Evolutionary conservation across 2,797 vertebrate genomes (phyloP).

Genomic region (Poecilia wingei): DNA sequence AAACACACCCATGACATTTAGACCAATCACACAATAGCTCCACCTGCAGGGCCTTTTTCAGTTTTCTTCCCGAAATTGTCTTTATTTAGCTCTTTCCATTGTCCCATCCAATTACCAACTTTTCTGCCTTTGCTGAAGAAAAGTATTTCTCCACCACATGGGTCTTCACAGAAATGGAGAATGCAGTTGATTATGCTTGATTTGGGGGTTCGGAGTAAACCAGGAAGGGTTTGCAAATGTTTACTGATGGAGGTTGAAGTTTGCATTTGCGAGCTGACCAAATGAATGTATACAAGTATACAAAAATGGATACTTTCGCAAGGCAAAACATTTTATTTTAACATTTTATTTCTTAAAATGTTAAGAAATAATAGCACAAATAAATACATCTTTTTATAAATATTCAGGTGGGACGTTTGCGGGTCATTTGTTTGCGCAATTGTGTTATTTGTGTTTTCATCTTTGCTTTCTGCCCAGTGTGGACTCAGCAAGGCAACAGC

Average conservation of each 20-base stretch:
- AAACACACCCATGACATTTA: too few relatives aligned
- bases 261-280: background rate
- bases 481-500: slow-evolving; percentile 51
- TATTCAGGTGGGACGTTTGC: background rate
- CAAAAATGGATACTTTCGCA: background rate
- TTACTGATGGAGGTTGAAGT: background rate
- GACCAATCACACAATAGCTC: too few relatives aligned
- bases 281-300: background rate
- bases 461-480: slow-evolving; percentile 45
- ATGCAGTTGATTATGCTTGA: background rate
- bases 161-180: background rate
- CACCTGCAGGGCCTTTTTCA: too few relatives aligned
- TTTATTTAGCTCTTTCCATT: background rate
- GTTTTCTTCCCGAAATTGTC: background rate
- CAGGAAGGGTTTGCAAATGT: background rate
- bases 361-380: background rate
- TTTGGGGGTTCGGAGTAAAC: background rate
- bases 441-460: slow-evolving; percentile 44
- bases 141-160: background rate
- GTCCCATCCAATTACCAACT: background rate
- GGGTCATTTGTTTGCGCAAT: background rate
- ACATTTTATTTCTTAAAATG: background rate
- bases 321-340: background rate
- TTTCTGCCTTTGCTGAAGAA: background rate
- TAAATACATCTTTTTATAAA: slow-evolving; percentile 26